Evolutionary conservation across 2,797 vertebrate species (phyloP), one percentile per base, ranked within the genome.

Genomic region (Macrochelys suwanniensis): DNA sequence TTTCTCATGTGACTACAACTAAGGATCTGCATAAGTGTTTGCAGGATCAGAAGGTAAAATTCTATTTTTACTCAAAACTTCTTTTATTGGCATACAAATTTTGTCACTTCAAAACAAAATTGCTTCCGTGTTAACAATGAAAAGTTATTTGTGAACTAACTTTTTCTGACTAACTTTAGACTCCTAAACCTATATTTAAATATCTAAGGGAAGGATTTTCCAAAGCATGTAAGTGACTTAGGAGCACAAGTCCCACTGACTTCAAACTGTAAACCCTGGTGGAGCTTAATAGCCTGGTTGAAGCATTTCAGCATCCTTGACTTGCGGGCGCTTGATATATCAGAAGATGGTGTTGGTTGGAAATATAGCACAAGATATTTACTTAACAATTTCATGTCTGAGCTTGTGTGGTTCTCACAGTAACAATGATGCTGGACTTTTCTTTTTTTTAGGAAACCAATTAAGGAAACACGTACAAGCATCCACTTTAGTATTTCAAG

Each of bases 91-190:
- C 74, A 76, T 28, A 49, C 12, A 77, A 16, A 77, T 77, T 26
- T 15, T 13, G 45, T 49, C 21, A 82, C 19, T 31, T 89, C 80
- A 84, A 80, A 74, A 87, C n/a, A 85, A 94, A 97, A 80, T 51
- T 76, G 59, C 28, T 87, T 90, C 50, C n/a, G 15, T 11, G 19
- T 85, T 94, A 96, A 95, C 86, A 95, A 8, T 5, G 56, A 51
- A 42, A 90, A 87, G 15, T 45, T 13, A 87, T 5, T 61, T 61
- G 26, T 15, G 26, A 59, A 59, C 28, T 59, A 28, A 31, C 31
- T 59, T 59, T 59, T 59, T 54, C 54, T 59, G 57, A 59, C 57
- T 59, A 59, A 59, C 12, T 59, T 59, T 31, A 76, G 83, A 59
- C 2, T 28, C 9, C 12, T 85, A 82, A 83, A 82, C 54, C 51